Conservation (phyloP, 2,888 invertebrate species). For the Dicycla oo region DNA sequence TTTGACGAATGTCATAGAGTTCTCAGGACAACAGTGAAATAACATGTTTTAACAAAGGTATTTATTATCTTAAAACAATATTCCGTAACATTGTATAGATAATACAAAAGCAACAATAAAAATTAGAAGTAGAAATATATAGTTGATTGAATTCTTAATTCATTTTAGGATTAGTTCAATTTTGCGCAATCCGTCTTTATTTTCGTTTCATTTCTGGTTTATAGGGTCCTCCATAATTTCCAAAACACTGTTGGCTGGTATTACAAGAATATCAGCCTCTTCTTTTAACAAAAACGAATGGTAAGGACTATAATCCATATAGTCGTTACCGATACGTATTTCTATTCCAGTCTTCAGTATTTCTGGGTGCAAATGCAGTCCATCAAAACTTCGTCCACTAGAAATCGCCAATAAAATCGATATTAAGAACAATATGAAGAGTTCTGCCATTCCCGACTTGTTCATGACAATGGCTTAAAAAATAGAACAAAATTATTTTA, state of each 20-base stretch:
- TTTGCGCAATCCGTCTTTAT: neutral
- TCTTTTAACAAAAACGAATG: slow-evolving; percentile 59
- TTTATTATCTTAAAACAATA: slow-evolving; percentile 24
- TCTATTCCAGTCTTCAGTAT: slow-evolving; percentile 74
- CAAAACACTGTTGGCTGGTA: slow-evolving; percentile 31
- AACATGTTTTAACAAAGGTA: neutral
- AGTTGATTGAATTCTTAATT: neutral
- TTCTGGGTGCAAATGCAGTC: slow-evolving; percentile 79
- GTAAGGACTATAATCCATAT: slow-evolving; percentile 79
- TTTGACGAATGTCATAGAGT: neutral
- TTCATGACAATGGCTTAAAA: slow-evolving; percentile 48
- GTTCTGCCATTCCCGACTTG: slow-evolving; percentile 74
- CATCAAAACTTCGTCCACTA: slow-evolving; percentile 68
- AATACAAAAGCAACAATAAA: neutral
- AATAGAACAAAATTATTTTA: slow-evolving; percentile 61
- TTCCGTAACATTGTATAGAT: neutral
- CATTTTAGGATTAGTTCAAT: neutral
- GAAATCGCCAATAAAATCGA: slow-evolving; percentile 66
- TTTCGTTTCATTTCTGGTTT: slow-evolving; percentile 1
- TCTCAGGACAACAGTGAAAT: slow-evolving; percentile 8
- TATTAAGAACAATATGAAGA: slow-evolving; percentile 69
- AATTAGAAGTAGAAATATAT: neutral
- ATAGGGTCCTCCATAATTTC: slow-evolving; percentile 5
- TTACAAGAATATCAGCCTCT: slow-evolving; percentile 48
- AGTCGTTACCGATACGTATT: slow-evolving; percentile 76